Conservation (phyloP, 2,888 invertebrate genomes). For the Drosophila macrospina region DNA sequence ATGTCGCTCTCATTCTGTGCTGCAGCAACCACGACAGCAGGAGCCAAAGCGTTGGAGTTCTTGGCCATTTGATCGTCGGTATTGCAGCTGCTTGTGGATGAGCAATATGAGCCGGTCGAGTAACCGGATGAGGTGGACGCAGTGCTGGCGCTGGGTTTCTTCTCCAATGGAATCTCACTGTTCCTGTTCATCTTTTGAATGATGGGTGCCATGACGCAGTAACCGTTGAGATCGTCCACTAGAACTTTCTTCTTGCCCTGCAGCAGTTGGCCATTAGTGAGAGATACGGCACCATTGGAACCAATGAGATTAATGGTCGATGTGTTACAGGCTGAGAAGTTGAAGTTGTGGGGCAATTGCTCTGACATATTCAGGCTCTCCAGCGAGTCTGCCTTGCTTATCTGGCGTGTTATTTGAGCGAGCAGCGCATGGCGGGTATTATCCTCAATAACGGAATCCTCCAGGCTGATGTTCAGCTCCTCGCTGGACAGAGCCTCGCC, state of each 20-base stretch:
- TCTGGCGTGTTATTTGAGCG: slow-evolving; percentile 46
- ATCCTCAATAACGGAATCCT: slow-evolving; percentile 71
- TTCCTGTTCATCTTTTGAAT: slow-evolving; percentile 53
- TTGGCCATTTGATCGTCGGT: slow-evolving; percentile 51
- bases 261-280: slow-evolving; percentile 32
- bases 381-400: slow-evolving; percentile 67
- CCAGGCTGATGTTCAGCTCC: slow-evolving; percentile 71
- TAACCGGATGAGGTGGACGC: slow-evolving; percentile 81
- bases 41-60: slow-evolving; percentile 1
- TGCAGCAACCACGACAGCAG: neutral
- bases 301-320: slow-evolving; percentile 85
- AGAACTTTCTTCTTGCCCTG: slow-evolving; percentile 75
- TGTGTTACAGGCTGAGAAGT: slow-evolving; percentile 84
- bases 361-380: slow-evolving; percentile 83
- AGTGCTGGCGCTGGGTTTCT: slow-evolving; percentile 54
- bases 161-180: slow-evolving; percentile 15
- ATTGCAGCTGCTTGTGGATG: slow-evolving; percentile 74
- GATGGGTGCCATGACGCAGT: slow-evolving; percentile 85
- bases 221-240: slow-evolving; percentile 84
- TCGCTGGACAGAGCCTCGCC: slow-evolving; percentile 72
- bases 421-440: slow-evolving; percentile 43
- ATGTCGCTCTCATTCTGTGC: slow-evolving; percentile 72
- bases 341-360: slow-evolving; percentile 83
- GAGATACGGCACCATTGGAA: slow-evolving; percentile 77
- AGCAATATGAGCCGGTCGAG: slow-evolving; percentile 76